Evolutionary conservation across 2,888 invertebrate species (phyloP).

Genomic region (Idaea straminata): DNA sequence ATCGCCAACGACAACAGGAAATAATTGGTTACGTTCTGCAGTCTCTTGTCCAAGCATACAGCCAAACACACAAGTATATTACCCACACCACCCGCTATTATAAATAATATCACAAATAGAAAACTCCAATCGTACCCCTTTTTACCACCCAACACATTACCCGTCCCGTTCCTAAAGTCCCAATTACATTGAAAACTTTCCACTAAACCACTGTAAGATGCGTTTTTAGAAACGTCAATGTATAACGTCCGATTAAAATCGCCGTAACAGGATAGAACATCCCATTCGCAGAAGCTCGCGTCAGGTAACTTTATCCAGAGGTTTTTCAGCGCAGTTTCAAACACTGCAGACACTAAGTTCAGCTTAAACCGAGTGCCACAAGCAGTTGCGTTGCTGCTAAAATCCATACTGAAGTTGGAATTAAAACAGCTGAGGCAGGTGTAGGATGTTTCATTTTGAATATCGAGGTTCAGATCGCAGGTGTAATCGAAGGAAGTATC

Average conservation of each 20-base stretch:
- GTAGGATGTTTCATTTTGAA: constrained; percentile 73
- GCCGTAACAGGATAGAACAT: constrained; percentile 56
- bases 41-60: constrained; percentile 91
- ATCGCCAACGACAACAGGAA: constrained; percentile 95
- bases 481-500: constrained; percentile 42
- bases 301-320: constrained; percentile 66
- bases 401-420: constrained; percentile 48
- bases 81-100: constrained; percentile 92
- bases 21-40: constrained; percentile 98
- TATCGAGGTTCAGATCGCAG: constrained; percentile 63
- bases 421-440: constrained; percentile 52
- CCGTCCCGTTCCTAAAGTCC: constrained; percentile 51
- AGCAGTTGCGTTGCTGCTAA: constrained; percentile 53
- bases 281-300: constrained; percentile 54
- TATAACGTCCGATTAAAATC: constrained; percentile 64
- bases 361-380: constrained; percentile 68
- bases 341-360: constrained; percentile 58
- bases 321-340: constrained; percentile 66
- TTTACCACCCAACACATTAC: constrained; percentile 38
- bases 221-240: constrained; percentile 46
- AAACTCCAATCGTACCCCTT: constrained; percentile 88
- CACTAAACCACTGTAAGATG: constrained; percentile 35
- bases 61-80: constrained; percentile 97
- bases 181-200: constrained; percentile 66
- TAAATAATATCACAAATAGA: constrained; percentile 90